Base-by-base conservation (phyloP, 2,888 invertebrate species). In the Apamea sordens region DNA sequence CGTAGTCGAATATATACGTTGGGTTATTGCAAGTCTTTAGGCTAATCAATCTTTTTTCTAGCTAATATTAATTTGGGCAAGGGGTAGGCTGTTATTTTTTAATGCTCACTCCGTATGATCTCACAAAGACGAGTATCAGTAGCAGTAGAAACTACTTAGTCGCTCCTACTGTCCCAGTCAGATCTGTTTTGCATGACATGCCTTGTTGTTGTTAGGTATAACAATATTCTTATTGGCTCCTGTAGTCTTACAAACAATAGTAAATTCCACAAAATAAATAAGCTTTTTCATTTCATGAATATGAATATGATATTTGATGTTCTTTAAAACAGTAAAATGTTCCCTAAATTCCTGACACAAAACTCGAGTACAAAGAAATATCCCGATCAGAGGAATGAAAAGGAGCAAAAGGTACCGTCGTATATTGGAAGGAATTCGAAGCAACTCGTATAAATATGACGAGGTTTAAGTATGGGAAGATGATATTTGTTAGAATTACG, bases 351-450 rank as follows among this genome's bases (percentile, higher is more conserved):
- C 63, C 36, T 8, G 10, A 44, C 56, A 71, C 32, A 80, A 65
- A 50, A 44, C 64, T 56, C 24, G 36, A 69, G 41, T 50, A 72
- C 68, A 69, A 80, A 80, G 64, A 68, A 77, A 77, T 80, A 61
- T 84, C 32, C 41, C 71, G 71, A 77, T 69, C 71, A 53, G 53
- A 68, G 41, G 53, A 77, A 80, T 84, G 76, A 74, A 83, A 80
- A 84, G 59, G 53, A 72, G 59, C 79, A 28, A 65, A 64, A 63
- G 56, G 56, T 77, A 77, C 41, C 68, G 36, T 41, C n/a, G 15
- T 59, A 47, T 41, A 72, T 77, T 28, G 59, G 32, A 5, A 82
- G 13, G 44, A 82, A 83, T 77, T 82, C 61, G 69, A 59, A 73
- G 41, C 50, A 47, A 59, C 77, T 82, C 71, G 15, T 53, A 28